Evolutionary conservation across 2,888 invertebrate genomes (phyloP).

Genomic region (Eulithis prunata): DNA sequence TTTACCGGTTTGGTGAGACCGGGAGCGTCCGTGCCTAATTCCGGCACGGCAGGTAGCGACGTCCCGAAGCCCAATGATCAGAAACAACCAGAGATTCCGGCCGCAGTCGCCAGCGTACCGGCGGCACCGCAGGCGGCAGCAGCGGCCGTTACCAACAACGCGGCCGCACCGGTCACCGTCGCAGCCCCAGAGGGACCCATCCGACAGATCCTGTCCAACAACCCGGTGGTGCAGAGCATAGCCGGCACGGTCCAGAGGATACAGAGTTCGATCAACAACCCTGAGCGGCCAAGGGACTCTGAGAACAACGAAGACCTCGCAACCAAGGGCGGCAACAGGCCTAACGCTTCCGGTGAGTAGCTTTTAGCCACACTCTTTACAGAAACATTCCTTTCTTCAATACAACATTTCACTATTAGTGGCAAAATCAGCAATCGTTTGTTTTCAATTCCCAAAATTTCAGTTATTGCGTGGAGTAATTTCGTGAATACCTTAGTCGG

Average conservation of each 20-base stretch:
- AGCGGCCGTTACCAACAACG: conserved; percentile 26
- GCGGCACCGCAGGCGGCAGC: conserved; percentile 11
- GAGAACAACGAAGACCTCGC: conserved; percentile 47
- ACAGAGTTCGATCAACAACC: conserved; percentile 50
- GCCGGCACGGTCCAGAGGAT: conserved; percentile 47
- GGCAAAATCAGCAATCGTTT: conserved; percentile 1
- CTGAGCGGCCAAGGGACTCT: conserved; percentile 55
- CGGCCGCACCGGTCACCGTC: conserved; percentile 29
- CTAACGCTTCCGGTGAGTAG: conserved; percentile 38
- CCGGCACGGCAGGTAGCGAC: conserved; percentile 10
- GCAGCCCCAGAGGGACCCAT: conserved; percentile 51
- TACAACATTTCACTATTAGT: neutral
- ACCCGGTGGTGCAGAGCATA: conserved; percentile 52
- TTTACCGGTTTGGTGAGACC: too few species aligned
- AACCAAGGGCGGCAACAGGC: conserved; percentile 37
- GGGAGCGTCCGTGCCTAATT: too few species aligned
- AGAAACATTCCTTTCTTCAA: neutral
- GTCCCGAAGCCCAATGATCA: conserved; percentile 18
- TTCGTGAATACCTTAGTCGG: conserved; percentile 64
- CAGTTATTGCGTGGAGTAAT: conserved; percentile 69
- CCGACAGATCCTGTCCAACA: conserved; percentile 56
- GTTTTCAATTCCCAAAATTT: conserved; percentile 30
- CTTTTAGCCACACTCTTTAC: neutral
- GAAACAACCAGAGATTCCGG: conserved; percentile 18
- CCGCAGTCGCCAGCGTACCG: neutral